Evolutionary conservation across 1,140 invertebrate species (phyloP).

Genomic region (Holcopasites calliopsidis): DNA sequence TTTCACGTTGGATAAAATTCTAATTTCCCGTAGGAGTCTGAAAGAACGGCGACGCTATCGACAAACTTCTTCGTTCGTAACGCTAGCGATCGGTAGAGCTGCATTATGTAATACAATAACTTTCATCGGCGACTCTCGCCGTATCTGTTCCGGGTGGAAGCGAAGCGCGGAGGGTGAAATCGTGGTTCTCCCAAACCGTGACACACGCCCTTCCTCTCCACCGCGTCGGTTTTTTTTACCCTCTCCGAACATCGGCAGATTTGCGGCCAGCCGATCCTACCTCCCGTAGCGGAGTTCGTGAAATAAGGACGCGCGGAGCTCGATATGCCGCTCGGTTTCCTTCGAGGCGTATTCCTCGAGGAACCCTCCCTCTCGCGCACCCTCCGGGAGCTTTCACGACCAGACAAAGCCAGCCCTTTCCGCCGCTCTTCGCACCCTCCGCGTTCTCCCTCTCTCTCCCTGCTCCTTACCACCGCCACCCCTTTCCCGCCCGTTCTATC

Average conservation of each 20-base stretch:
- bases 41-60: no score
- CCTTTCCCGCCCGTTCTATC: neutral
- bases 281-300: neutral
- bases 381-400: constrained; percentile 72
- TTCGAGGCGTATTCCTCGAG: constrained; percentile 62
- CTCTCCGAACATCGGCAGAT: constrained; percentile 32
- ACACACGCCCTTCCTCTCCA: neutral
- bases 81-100: neutral
- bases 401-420: constrained; percentile 75
- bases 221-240: constrained; percentile 3
- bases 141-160: constrained; percentile 7
- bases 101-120: constrained; percentile 43
- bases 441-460: constrained; percentile 41
- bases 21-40: no score
- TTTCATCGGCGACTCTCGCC: constrained; percentile 33
- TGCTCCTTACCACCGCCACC: constrained; percentile 42
- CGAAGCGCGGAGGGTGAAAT: constrained; percentile 8
- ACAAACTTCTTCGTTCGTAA: no score
- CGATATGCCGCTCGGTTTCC: constrained; percentile 54
- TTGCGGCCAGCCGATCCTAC: constrained; percentile 44
- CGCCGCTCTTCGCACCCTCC: constrained; percentile 61
- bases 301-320: constrained; percentile 57
- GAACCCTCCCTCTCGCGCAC: constrained; percentile 54
- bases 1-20: no score
- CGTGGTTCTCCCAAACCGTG: neutral